These are phyloP conservation scores for Toxonevra muliebris DNA, from an alignment of 2,888 invertebrate genomes.

Conservation along the genomic window DNA sequence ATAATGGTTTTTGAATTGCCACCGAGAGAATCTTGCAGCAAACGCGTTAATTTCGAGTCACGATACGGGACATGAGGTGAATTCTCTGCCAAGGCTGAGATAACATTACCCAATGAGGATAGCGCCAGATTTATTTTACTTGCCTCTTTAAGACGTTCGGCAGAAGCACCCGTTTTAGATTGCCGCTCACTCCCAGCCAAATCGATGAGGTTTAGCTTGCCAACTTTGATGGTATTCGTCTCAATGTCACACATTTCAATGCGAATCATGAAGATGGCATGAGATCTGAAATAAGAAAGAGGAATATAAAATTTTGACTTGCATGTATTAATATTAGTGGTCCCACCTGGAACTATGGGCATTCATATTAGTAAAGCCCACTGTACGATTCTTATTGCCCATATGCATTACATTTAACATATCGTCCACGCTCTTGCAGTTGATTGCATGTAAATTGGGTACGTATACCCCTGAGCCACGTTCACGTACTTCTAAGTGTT, in stretches of 20 bases:
- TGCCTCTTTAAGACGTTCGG: slow-evolving; percentile 92
- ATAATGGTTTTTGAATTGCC: slow-evolving; percentile 99
- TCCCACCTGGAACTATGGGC: slow-evolving; percentile 84
- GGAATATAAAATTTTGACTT: background rate
- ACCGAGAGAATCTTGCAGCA: slow-evolving; percentile 97
- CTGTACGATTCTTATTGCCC: slow-evolving; percentile 94
- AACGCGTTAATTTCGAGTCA: slow-evolving; percentile 94
- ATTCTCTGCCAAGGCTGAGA: slow-evolving; percentile 94
- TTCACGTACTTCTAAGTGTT: slow-evolving; percentile 72
- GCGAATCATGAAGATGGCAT: slow-evolving; percentile 98
- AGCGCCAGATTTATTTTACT: slow-evolving; percentile 97
- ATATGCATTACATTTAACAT: slow-evolving; percentile 93
- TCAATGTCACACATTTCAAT: slow-evolving; percentile 90
- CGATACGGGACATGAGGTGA: slow-evolving; percentile 96
- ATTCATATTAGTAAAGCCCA: slow-evolving; percentile 97
- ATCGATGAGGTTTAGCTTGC: slow-evolving; percentile 96
- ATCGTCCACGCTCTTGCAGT: slow-evolving; percentile 93
- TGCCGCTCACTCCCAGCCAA: slow-evolving; percentile 98
- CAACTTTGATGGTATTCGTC: slow-evolving; percentile 74
- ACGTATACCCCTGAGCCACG: slow-evolving; percentile 89
- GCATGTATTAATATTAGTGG: background rate
- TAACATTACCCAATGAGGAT: slow-evolving; percentile 97
- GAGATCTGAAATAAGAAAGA: slow-evolving; percentile 72
- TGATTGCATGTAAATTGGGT: slow-evolving; percentile 92
- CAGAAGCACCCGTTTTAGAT: slow-evolving; percentile 94